Evolutionary conservation across 2,113 vertebrate species (phyloP), one percentile per base, ranked within the genome.

Genomic region (Ceyx cyanopectus): DNA sequence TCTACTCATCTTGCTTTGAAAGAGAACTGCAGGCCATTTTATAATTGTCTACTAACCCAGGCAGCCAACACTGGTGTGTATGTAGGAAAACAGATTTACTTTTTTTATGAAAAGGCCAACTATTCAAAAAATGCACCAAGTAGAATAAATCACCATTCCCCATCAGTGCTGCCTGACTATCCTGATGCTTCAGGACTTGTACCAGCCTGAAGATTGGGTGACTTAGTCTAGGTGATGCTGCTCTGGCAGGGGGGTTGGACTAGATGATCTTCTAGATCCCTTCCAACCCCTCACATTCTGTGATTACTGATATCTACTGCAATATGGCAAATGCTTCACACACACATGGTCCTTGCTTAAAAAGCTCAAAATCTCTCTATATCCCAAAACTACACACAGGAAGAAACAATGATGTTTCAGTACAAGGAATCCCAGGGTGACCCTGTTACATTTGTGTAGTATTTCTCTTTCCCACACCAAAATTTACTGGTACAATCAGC

Each of bases 391-490:
- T 34, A 81, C 87, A 50, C 21, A 51, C 4, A 18, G 5, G 18
- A 76, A 86, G 23, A 85, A 88, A 77, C 7, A 81, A 57, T 0
- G 0, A 73, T 37, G 9, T 37, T 37, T 37, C 8, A 37, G 98
- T 98, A 98, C 97, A 98, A 98, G 98, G 98, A 98, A 97, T 97
- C 97, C 98, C 98, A 93, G 98, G 98, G 98, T 98, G 98, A 98
- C 98, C 98, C 97, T 98, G 95, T 97, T 94, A 95, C 90, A 94
- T 97, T 96, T 96, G 91, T 96, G 92, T 96, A 96, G 97, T 96
- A 93, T 96, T 88, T 91, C 94, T 97, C 94, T 90, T 54, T 93
- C 82, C 90, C 89, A 65, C 40, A 37, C 58, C 84, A 61, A 84
- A 92, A 94, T 87, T 93, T 66, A 77, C 82, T 85, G 87, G 79